These are phyloP conservation scores for Phrynosoma blainvillii DNA, from an alignment of 2,113 vertebrate genomes.

Conservation along the genomic window DNA sequence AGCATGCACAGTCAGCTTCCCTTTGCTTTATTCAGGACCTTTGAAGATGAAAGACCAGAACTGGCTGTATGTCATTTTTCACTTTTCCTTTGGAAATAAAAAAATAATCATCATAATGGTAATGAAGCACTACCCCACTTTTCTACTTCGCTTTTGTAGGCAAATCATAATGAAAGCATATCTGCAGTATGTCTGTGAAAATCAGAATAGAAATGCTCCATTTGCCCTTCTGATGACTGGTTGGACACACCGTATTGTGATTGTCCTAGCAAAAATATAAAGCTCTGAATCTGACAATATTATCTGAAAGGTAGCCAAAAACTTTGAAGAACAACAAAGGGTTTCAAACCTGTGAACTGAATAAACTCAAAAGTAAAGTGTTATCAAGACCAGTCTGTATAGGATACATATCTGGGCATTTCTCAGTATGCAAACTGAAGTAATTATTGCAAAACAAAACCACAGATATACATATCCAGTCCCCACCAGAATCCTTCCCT, in stretches of 20 bases:
- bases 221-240: background rate
- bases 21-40: background rate
- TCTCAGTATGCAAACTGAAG: background rate
- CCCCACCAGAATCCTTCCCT: background rate
- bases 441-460: background rate
- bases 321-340: slow-evolving; percentile 1
- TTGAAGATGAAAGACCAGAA: slow-evolving; percentile 1
- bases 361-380: background rate
- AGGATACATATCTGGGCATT: background rate
- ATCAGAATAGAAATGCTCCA: background rate
- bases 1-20: background rate
- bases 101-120: background rate
- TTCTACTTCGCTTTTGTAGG: background rate
- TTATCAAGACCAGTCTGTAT: background rate
- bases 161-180: fast-evolving
- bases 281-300: background rate
- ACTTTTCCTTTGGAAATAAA: background rate
- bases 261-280: background rate
- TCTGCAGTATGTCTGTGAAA: background rate
- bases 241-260: background rate
- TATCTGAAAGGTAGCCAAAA: background rate
- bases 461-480: no score
- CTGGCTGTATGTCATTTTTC: background rate
- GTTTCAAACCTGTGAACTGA: background rate
- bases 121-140: background rate